Evolutionary conservation across 2,888 invertebrate species (phyloP), one percentile per base, ranked within the genome.

Genomic region (Lottia scabra): DNA sequence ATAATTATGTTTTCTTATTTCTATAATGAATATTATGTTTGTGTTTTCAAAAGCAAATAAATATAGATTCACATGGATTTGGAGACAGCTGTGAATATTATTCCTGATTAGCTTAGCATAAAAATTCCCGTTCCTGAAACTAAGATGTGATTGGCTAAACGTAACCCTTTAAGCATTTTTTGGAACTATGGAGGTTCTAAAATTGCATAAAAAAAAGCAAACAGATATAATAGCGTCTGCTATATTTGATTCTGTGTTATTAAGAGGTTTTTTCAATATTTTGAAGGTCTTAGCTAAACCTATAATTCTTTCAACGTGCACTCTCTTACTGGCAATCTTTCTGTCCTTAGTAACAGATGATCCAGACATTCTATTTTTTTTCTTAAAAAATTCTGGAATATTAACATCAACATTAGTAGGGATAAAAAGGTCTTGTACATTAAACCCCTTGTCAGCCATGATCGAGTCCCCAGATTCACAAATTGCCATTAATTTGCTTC

Each of bases 291-390:
- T 74, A 5, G 56, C 67, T 27, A 77, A 68, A 3, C 75, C 76
- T 13, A 80, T 80, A 43, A 80, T 43, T 70, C 79, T 68, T 63
- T 80, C 79, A 43, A 80, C 70, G 65, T 80, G 80, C 1, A 77
- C 78, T 15, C 80, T 46, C 56, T 79, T 78, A 48, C 75, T 73
- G 8, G 77, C 68, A 66, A 79, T 73, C 62, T 78, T 78, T 66
- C 74, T 70, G 70, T 81, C 77, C 16, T 56, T 65, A 10, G 70
- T 12, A n/a, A 76, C 73, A 5, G 72, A n/a, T 48, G 38, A 38
- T n/a, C 67, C 45, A 62, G 48, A 45, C 73, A 78, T 74, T 62
- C 76, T 30, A 62, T 80, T 80, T 46, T 73, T 76, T 64, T 80
- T 79, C 27, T 67, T 72, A 30, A 80, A 78, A 68, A 80, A 80